Conservation (phyloP, 23 tunicate genomes). For the Halocynthia aurantium region DNA sequence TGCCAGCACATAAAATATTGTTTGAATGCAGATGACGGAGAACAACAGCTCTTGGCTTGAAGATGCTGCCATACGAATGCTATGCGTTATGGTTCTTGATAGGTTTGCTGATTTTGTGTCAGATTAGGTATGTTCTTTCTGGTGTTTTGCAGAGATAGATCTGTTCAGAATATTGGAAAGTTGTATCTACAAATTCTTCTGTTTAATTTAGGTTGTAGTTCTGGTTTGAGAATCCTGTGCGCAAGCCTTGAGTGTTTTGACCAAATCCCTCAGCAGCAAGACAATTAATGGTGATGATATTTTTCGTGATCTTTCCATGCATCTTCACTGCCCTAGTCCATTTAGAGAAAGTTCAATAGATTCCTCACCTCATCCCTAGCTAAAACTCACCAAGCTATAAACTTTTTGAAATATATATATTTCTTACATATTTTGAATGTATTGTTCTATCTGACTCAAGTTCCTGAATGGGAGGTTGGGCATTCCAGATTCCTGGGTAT, state of each 20-base stretch:
- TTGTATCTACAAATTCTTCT: not conserved
- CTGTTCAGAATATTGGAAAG: not conserved
- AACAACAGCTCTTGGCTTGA: constrained; percentile 52
- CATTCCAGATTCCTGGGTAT: constrained; percentile 84
- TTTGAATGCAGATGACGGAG: constrained; percentile 20
- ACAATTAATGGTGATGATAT: constrained; percentile 46
- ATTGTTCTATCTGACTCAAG: constrained; percentile 26
- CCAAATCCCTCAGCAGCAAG: constrained; percentile 20
- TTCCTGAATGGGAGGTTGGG: constrained; percentile 77
- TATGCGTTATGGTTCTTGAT: constrained; percentile 81
- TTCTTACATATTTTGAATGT: constrained; percentile 47
- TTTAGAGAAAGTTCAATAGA: no score
- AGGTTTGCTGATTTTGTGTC: constrained; percentile 96
- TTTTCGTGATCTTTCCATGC: no score
- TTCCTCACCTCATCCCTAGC: no score
- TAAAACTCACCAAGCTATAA: no score
- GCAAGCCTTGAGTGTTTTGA: constrained; percentile 74
- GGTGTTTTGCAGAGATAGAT: not conserved
- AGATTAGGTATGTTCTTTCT: constrained; percentile 96
- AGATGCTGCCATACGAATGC: constrained; percentile 76
- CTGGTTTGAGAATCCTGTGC: constrained; percentile 95
- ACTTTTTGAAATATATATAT: no score
- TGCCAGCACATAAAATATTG: no score
- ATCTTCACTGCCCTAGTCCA: no score
- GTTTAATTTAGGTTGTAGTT: constrained; percentile 46